Conservation (phyloP, 2,113 vertebrate species). For the Hirundichthys speculiger region DNA sequence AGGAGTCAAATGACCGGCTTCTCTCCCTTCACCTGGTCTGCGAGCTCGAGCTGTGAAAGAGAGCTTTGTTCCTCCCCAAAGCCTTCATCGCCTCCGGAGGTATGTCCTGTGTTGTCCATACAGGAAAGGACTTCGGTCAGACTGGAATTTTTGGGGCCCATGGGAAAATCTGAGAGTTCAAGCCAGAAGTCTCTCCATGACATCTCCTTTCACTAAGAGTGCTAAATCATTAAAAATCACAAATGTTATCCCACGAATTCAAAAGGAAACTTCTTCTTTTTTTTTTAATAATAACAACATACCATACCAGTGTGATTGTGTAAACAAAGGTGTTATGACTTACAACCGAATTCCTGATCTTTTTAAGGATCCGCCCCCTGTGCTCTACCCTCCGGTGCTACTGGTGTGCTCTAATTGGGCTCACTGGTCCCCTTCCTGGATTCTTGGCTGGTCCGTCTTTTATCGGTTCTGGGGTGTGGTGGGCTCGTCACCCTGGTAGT, state of each 20-base stretch:
- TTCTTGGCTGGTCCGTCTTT: too few species aligned
- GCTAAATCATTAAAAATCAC: slow-evolving; percentile 20
- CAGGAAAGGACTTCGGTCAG: slow-evolving; percentile 87
- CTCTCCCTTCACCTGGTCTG: slow-evolving; percentile 88
- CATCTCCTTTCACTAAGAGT: slow-evolving; percentile 24
- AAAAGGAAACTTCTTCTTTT: not conserved
- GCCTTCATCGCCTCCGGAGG: slow-evolving; percentile 77
- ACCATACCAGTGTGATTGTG: too few species aligned
- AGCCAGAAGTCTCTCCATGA: slow-evolving; percentile 26
- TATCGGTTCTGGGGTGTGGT: too few species aligned
- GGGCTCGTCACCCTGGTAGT: too few species aligned
- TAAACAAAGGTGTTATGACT: too few species aligned
- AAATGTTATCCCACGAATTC: slow-evolving; percentile 6
- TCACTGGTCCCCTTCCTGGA: too few species aligned
- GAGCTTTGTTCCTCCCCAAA: slow-evolving; percentile 82
- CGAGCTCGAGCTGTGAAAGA: slow-evolving; percentile 83
- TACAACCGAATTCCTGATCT: too few species aligned
- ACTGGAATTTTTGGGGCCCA: slow-evolving; percentile 87
- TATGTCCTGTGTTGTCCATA: slow-evolving; percentile 85
- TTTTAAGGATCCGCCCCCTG: too few species aligned
- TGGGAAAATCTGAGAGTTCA: slow-evolving; percentile 75
- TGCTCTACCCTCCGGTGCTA: too few species aligned
- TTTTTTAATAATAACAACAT: too few species aligned
- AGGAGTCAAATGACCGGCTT: slow-evolving; percentile 82
- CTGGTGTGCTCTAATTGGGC: too few species aligned